Base-by-base conservation (phyloP, 2,888 invertebrate species). In the Microdon myrmicae region DNA sequence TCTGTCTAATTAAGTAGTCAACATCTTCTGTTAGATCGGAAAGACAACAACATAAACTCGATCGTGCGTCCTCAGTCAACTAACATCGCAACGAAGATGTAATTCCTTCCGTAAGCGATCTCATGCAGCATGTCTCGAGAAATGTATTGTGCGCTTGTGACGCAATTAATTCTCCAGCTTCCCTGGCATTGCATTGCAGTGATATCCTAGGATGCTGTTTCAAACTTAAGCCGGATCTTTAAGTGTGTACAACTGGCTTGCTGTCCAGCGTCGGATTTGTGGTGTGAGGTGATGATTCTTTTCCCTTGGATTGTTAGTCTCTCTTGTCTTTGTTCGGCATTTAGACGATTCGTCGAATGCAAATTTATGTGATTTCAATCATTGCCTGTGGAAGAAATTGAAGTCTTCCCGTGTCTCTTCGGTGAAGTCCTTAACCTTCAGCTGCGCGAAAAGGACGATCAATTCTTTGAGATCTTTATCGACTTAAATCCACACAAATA, bases 101-200 rank as follows among this genome's bases (percentile, higher is more conserved):
- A 53, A 54, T 47, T 60, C 31, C 53, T 59, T 59, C 47, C 53
- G 41, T 31, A 47, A 48, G 48, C 20, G 26, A 23, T 10, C 32
- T 35, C 29, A 20, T 19, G 35, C 29, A 19, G 35, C 29, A 19
- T 28, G 16, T 39, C 22, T 37, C 14, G 10, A 39, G 31, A 56
- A 64, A 44, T 61, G 55, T 61, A 55, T 61, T 61, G 55, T 55
- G 61, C 55, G 44, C 55, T 64, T 64, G 64, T 64, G 64, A 64
- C 56, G 64, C 64, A 64, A 64, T 64, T 64, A 64, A 64, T 64
- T 58, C 58, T 58, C 51, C 56, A 64, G 58, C 53, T n/a, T n/a
- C n/a, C n/a, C n/a, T 64, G 64, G 58, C 58, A 45, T 35, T 55
- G 47, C 44, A 64, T 58, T 34, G 45, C 37, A 51, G 53, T 41